phyloP scores from a whole-genome alignment of 2,797 vertebrate genomes.

The Lacerta agilis region DNA sequence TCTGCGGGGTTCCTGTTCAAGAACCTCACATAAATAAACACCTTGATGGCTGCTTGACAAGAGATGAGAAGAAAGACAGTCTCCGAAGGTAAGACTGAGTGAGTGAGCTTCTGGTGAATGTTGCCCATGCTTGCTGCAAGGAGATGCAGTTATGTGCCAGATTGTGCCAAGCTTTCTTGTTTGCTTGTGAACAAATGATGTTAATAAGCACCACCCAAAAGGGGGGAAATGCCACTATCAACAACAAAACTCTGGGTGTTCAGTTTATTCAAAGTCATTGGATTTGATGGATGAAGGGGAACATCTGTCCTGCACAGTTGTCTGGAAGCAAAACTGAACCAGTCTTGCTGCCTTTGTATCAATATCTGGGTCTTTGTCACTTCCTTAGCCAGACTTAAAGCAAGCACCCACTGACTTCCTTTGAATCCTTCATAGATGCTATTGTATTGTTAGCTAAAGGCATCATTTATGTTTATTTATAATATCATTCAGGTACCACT shows the following conservation, averaged over 20 bases:
- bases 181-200: not conserved
- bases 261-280: not conserved
- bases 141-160: fast-evolving
- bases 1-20: conserved; percentile 85
- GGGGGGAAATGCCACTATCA: not conserved
- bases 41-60: conserved; percentile 88
- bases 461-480: not conserved
- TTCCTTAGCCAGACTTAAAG: not conserved
- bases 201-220: not conserved
- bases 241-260: not conserved
- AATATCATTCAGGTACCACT: not conserved
- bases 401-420: not conserved
- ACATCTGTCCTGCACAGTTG: not conserved
- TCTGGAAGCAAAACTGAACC: not conserved
- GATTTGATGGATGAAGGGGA: not conserved
- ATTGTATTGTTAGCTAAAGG: not conserved
- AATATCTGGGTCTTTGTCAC: not conserved
- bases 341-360: not conserved
- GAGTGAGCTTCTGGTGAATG: fast-evolving
- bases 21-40: conserved; percentile 91
- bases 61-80: conserved; percentile 91
- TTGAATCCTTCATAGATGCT: not conserved
- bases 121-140: not conserved
- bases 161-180: fast-evolving
- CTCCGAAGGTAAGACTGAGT: conserved; percentile 84